phyloP scores from a whole-genome alignment of 2,888 invertebrate species.

The Sphaeridia pumilis region DNA sequence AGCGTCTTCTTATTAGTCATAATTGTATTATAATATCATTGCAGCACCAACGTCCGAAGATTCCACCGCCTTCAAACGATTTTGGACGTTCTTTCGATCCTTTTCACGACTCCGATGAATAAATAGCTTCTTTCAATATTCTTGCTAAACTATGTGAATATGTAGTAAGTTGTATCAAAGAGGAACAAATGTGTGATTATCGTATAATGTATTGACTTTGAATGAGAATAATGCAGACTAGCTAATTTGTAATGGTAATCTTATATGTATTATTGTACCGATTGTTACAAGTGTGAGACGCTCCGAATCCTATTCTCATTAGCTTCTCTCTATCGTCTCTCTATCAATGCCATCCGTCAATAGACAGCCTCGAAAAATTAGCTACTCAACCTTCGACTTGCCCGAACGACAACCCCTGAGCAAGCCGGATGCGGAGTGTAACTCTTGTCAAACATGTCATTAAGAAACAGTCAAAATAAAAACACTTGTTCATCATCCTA shows the following conservation, averaged over 20 bases:
- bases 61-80: conserved; percentile 30
- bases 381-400: neutral
- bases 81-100: conserved; percentile 30
- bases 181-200: conserved; percentile 5
- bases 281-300: conserved; percentile 2
- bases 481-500: neutral
- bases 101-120: conserved; percentile 33
- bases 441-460: neutral
- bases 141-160: conserved; percentile 9
- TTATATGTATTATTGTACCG: conserved; percentile 4
- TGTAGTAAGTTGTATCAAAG: conserved; percentile 2
- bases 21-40: no score
- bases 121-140: conserved; percentile 16
- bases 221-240: conserved; percentile 14
- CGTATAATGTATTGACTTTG: conserved; percentile 8
- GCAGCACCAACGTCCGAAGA: conserved; percentile 20
- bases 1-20: no score
- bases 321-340: neutral
- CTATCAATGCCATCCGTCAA: neutral
- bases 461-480: neutral
- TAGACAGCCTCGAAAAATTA: neutral
- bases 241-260: conserved; percentile 15
- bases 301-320: neutral
- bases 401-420: neutral
- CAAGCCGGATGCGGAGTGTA: neutral